Conservation (phyloP, 2,888 invertebrate species). For the Amitus sp. region DNA sequence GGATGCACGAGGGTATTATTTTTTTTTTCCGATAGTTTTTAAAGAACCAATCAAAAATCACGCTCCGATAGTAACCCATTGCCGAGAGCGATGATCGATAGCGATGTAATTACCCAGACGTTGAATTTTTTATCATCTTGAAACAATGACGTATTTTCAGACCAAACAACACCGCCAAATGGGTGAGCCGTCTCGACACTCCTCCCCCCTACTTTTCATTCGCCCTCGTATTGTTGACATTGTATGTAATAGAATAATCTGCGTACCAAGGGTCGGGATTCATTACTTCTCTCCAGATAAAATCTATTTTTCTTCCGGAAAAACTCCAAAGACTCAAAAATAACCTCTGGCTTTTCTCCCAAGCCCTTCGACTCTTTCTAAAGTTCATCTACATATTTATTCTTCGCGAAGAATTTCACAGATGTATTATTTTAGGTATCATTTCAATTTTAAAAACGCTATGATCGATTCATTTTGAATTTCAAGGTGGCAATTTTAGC, state of each 20-base stretch:
- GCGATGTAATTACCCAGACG: constrained; percentile 72
- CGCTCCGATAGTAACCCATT: constrained; percentile 28
- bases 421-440: neutral
- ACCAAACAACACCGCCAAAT: constrained; percentile 69
- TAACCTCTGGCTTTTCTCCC: neutral
- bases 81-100: constrained; percentile 66
- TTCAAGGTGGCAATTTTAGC: too few relatives aligned
- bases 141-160: constrained; percentile 75
- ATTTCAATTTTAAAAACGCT: too few relatives aligned
- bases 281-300: neutral
- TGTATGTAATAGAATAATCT: constrained; percentile 62
- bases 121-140: constrained; percentile 74
- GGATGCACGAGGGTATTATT: too few relatives aligned
- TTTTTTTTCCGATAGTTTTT: too few relatives aligned
- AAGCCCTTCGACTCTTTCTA: neutral
- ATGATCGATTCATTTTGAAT: too few relatives aligned
- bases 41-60: neutral
- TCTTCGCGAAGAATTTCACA: neutral
- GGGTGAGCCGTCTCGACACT: constrained; percentile 54
- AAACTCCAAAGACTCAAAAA: neutral
- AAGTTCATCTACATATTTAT: neutral
- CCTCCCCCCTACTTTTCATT: constrained; percentile 23
- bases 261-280: constrained; percentile 37
- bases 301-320: neutral
- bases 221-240: constrained; percentile 53